phyloP scores from a whole-genome alignment of 2,888 invertebrate species.

The Netelia fuscicornis region DNA sequence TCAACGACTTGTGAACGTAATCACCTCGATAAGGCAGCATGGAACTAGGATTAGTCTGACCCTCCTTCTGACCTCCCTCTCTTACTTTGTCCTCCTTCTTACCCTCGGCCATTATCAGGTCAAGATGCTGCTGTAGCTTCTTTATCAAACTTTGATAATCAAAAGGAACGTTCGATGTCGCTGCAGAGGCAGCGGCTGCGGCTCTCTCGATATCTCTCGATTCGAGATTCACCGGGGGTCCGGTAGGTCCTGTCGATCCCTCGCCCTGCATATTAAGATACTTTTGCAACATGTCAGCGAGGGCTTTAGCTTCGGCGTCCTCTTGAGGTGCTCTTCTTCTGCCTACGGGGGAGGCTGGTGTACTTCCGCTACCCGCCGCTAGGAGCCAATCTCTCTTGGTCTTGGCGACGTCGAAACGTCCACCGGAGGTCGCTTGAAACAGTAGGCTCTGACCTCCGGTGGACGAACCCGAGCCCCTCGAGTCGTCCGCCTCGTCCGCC shows the following conservation, averaged over 20 bases:
- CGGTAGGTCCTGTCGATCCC: constrained; percentile 68
- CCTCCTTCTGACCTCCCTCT: constrained; percentile 71
- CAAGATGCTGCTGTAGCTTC: constrained; percentile 88
- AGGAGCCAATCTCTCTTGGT: constrained; percentile 89
- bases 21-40: constrained; percentile 85
- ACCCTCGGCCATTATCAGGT: constrained; percentile 82
- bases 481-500: constrained; percentile 88
- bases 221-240: constrained; percentile 58
- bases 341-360: constrained; percentile 81
- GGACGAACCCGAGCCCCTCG: constrained; percentile 72
- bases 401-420: constrained; percentile 89
- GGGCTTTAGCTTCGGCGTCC: constrained; percentile 86
- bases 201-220: constrained; percentile 48
- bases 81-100: constrained; percentile 70
- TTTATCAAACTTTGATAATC: constrained; percentile 89
- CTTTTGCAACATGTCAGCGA: constrained; percentile 89
- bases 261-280: constrained; percentile 88
- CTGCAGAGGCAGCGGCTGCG: constrained; percentile 45
- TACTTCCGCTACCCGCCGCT: constrained; percentile 73
- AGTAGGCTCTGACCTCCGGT: constrained; percentile 79
- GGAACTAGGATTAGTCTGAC: constrained; percentile 79
- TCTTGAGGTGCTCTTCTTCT: constrained; percentile 76
- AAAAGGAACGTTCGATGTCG: constrained; percentile 79
- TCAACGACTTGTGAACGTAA: constrained; percentile 87
- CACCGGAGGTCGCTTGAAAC: constrained; percentile 87